phyloP scores from a whole-genome alignment of 2,113 vertebrate species.

The Gavia stellata region DNA sequence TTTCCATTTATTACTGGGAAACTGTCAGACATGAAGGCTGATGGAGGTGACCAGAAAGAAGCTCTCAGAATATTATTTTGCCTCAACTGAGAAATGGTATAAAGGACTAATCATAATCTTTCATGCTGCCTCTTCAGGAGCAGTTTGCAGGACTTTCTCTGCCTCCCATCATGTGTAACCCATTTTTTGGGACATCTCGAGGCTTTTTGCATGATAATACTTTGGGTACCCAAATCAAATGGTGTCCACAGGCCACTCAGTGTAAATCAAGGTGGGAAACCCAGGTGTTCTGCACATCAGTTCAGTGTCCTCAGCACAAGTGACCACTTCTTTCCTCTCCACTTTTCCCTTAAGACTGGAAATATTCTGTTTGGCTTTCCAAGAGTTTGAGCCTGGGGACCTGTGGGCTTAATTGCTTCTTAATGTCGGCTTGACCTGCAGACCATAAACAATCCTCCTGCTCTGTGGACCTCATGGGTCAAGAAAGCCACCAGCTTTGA shows the following conservation, averaged over 20 bases:
- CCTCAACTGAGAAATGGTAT: neutral
- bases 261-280: neutral
- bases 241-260: neutral
- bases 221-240: neutral
- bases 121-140: neutral
- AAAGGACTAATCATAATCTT: neutral
- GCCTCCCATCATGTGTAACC: neutral
- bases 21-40: neutral
- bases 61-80: neutral
- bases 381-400: too few relatives aligned
- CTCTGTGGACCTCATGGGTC: neutral
- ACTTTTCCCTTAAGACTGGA: neutral
- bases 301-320: neutral
- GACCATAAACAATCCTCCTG: neutral
- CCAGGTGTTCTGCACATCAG: neutral
- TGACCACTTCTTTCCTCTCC: too few relatives aligned
- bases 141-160: neutral
- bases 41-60: neutral
- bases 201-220: neutral
- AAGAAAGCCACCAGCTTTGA: neutral
- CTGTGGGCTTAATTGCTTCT: neutral
- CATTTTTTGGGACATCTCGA: rapidly evolving
- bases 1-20: neutral
- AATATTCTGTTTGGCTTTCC: neutral
- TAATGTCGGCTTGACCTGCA: neutral